These are phyloP conservation scores for Leucophenga maculata DNA, from an alignment of 2,888 invertebrate genomes.

Conservation along the genomic window DNA sequence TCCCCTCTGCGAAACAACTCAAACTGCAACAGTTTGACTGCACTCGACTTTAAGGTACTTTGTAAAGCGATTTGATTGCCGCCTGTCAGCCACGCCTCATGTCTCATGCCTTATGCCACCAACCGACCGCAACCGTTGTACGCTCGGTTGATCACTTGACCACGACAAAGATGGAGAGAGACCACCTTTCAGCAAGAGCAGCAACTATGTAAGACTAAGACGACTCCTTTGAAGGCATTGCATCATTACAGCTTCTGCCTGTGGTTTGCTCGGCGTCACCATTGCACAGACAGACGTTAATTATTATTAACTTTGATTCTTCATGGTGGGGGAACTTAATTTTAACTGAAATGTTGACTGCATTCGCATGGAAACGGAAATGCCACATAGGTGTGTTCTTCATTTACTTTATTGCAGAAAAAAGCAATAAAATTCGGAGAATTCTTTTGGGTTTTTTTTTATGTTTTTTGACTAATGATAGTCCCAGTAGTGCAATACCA, in stretches of 20 bases:
- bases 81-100: neutral
- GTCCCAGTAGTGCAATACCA: too few species aligned
- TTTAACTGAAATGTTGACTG: too few species aligned
- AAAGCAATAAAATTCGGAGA: too few species aligned
- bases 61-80: neutral
- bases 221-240: neutral
- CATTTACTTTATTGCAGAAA: too few species aligned
- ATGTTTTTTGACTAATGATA: too few species aligned
- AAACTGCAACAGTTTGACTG: neutral
- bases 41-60: neutral
- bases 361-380: too few species aligned
- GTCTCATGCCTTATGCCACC: neutral
- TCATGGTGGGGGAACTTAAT: neutral
- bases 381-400: too few species aligned
- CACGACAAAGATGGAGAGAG: neutral
- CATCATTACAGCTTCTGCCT: neutral
- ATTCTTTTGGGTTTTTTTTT: too few species aligned
- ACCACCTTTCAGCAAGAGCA: neutral
- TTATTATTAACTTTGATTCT: neutral
- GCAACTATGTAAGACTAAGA: neutral
- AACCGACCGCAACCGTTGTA: too few species aligned
- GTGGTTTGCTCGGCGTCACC: neutral
- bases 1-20: neutral
- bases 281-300: neutral
- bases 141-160: too few species aligned